A percentile compares a stretch with the other conserved stretches of the same genome.
Evolutionary conservation across 2,797 vertebrate species (phyloP).

Genomic region (Syngnathus rostellatus): DNA sequence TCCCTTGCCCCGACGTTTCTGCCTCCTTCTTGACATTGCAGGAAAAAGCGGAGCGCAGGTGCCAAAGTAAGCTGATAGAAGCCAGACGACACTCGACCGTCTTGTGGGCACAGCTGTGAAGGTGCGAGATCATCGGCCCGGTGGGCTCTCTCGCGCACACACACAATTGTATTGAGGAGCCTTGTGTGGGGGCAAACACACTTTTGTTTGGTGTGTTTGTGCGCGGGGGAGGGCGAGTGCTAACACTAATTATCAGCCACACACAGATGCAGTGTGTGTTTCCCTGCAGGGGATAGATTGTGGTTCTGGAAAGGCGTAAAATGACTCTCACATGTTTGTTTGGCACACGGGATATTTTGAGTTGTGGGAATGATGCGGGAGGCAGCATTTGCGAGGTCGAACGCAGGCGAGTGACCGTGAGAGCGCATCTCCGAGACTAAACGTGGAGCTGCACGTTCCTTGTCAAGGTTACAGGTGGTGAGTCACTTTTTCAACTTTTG

Average conservation of each 20-base stretch:
- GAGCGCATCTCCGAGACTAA: too few relatives aligned
- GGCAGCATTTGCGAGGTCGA: too few relatives aligned
- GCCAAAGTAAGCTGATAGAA: background rate
- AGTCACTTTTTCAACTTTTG: too few relatives aligned
- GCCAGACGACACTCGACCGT: background rate
- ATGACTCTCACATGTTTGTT: slow-evolving; percentile 4
- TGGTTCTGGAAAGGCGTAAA: slow-evolving; percentile 4
- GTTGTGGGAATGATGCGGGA: too few relatives aligned
- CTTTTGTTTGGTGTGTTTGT: slow-evolving; percentile 4
- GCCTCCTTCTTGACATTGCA: too few relatives aligned
- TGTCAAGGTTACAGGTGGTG: too few relatives aligned
- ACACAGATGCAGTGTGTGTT: background rate
- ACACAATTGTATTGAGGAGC: background rate
- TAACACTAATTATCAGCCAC: slow-evolving; percentile 22
- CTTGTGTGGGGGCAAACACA: slow-evolving; percentile 2
- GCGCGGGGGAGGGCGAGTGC: slow-evolving; percentile 12
- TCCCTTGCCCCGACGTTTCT: too few relatives aligned
- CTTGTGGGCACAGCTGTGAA: slow-evolving; percentile 30
- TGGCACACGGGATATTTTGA: too few relatives aligned
- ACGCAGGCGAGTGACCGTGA: too few relatives aligned
- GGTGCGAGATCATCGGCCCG: slow-evolving; percentile 16
- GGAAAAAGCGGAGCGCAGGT: background rate
- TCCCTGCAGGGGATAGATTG: slow-evolving; percentile 7
- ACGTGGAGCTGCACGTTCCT: too few relatives aligned
- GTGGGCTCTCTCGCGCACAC: slow-evolving; percentile 13